Evolutionary conservation across 1,140 invertebrate species (phyloP).

Genomic region (Whitmania pigra): DNA sequence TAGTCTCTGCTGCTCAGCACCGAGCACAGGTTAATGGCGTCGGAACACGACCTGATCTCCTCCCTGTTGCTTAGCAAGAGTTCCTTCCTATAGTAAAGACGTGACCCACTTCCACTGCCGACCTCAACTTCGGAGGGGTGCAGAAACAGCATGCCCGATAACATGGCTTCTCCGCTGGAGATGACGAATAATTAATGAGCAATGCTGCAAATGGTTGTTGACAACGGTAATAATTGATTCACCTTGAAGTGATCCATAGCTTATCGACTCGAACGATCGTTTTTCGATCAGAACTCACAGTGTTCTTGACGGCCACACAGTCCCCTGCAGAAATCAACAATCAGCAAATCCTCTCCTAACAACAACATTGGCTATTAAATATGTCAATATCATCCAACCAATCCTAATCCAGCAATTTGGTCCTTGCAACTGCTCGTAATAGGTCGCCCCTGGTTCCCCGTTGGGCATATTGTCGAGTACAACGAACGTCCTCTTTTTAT

Average conservation of each 20-base stretch:
- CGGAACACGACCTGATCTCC: slow-evolving; percentile 72
- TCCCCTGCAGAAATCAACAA: neutral
- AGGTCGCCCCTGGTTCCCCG: slow-evolving; percentile 56
- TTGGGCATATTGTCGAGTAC: slow-evolving; percentile 24
- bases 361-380: too few species aligned
- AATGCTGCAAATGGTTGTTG: too few species aligned
- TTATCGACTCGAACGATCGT: slow-evolving; percentile 6
- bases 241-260: slow-evolving; percentile 14
- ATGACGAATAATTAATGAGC: too few species aligned
- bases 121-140: slow-evolving; percentile 73
- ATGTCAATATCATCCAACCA: slow-evolving; percentile 29
- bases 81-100: slow-evolving; percentile 88
- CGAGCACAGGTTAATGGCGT: slow-evolving; percentile 69
- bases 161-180: slow-evolving; percentile 57
- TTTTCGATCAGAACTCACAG: neutral
- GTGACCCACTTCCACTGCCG: slow-evolving; percentile 38
- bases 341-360: too few species aligned
- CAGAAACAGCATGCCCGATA: slow-evolving; percentile 83
- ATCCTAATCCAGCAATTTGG: slow-evolving; percentile 60
- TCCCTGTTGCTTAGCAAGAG: slow-evolving; percentile 70
- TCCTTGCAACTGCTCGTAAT: slow-evolving; percentile 76
- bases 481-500: slow-evolving; percentile 30
- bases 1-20: slow-evolving; percentile 84
- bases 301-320: neutral
- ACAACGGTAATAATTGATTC: too few species aligned